Base-by-base conservation (phyloP, 2,113 vertebrate species). In the Daboia siamensis region DNA sequence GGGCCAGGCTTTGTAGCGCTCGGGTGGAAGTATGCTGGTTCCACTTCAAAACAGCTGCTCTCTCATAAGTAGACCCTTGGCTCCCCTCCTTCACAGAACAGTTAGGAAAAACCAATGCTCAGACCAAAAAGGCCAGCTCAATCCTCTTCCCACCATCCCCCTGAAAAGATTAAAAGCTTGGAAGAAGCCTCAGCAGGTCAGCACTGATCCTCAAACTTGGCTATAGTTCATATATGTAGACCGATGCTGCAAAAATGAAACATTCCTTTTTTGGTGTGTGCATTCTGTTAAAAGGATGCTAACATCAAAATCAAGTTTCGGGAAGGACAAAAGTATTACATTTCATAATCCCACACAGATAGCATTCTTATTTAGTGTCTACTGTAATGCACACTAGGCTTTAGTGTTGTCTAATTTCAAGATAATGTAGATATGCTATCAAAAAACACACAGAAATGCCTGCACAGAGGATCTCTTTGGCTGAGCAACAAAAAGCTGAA, bases 21-120 rank as follows among this genome's bases (percentile, higher is more conserved):
- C 95, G 95, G 94, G 94, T 94, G 96, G 94, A 96, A 96, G 96
- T 94, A 93, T 95, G 95, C 93, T 94, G 94, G 94, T 91, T 95
- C 95, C 95, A 93, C 96, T 94, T 97, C 96, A 97, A 95, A 97
- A 96, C 97, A 97, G 95, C 95, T 97, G 96, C 94, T 95, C 95
- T 95, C 94, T 96, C 95, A 92, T 94, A 97, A 96, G 93, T 95
- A 94, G 93, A 93, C 96, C 97, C 96, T 94, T 93, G 96, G 96
- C 95, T 97, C 95, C 92, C 94, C 95, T 96, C 93, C 93, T 88
- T 92, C 24, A 21, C 91, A 44, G 4, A 87, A n/a, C 93, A 94
- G 90, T 88, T 89, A 91, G 91, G 86, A 94, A 95, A 95, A 95
- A 33, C 17, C 93, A 91, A 89, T 51, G 88, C 93, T 96, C 84